Evolutionary conservation across 1,140 invertebrate genomes (phyloP), one percentile per base, ranked within the genome.

Genomic region (Brachionus paranguensis): DNA sequence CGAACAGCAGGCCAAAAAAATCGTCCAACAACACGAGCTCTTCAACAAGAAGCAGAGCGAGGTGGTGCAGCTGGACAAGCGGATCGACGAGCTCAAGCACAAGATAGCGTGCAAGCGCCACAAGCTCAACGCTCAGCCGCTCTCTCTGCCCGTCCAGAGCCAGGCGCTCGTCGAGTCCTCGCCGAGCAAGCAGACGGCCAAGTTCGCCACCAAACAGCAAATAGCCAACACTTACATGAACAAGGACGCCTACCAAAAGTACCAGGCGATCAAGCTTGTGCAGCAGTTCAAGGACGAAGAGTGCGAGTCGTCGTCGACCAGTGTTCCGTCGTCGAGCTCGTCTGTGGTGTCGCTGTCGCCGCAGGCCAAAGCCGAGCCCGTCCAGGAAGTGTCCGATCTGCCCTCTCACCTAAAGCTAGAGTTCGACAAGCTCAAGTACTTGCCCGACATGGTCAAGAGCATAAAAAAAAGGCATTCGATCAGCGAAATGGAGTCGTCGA

Each of bases 1-100:
- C 88, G 94, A 97, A 88, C 95, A 97, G 87, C 95, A 98, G 89
- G 95, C 94, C 88, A 93, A 93, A 47, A 91, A 95, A 84, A 91
- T 97, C 78, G 93, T 93, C 74, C 93, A 94, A 85, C 95, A 97
- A 89, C 91, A 94, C 65, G 93, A 96, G 85, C 93, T 94, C 17
- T 89, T 98, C 85, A 92, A 93, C 17, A 93, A 95, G 85, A 89
- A 94, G 29, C 94, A 96, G 87, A 94, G 95, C 84, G 95, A 98
- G 89, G 93, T 97, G 90, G 91, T 93, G 17, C 93, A 93, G 74
- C 95, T 98, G 87, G 96, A 98, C 89, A 93, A 94, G 85, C 91
- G 95, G 83, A 97, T 98, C 87, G 94, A 94, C 14, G 95, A 98
- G 87, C 91, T 97, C 72, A 89, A 88, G 78, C 64, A 86, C 86